phyloP scores from a whole-genome alignment of 2,797 vertebrate species.

The Allobates femoralis region DNA sequence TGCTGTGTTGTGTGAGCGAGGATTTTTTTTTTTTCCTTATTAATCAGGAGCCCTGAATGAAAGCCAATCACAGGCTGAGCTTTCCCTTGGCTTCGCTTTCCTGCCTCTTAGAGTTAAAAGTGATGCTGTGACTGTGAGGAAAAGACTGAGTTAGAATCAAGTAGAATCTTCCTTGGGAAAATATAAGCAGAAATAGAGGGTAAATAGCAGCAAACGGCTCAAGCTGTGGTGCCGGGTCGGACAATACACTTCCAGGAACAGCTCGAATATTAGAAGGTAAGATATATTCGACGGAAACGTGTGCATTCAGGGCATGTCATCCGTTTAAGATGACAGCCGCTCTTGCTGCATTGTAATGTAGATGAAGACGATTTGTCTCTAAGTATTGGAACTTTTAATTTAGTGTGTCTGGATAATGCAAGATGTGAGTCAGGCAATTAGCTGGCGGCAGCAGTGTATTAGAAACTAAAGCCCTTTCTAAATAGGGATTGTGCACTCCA shows the following conservation, averaged over 20 bases:
- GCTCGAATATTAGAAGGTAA: slow-evolving; percentile 76
- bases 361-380: slow-evolving; percentile 27
- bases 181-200: slow-evolving; percentile 69
- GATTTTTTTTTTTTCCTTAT: slow-evolving; percentile 63
- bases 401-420: slow-evolving; percentile 46
- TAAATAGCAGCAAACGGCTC: slow-evolving; percentile 65
- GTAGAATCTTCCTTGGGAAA: slow-evolving; percentile 71
- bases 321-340: slow-evolving; percentile 36
- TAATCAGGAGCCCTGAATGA: slow-evolving; percentile 83
- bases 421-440: slow-evolving; percentile 42
- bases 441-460: slow-evolving; percentile 18
- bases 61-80: slow-evolving; percentile 85
- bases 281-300: slow-evolving; percentile 58
- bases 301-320: not conserved
- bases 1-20: slow-evolving; percentile 66
- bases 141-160: slow-evolving; percentile 78
- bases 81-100: slow-evolving; percentile 75
- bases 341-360: slow-evolving; percentile 45
- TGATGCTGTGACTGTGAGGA: slow-evolving; percentile 78
- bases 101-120: slow-evolving; percentile 86
- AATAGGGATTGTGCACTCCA: slow-evolving; percentile 26
- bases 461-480: slow-evolving; percentile 15
- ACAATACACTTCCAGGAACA: slow-evolving; percentile 69
- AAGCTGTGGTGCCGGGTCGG: slow-evolving; percentile 68
- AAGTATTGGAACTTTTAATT: slow-evolving; percentile 57